These are phyloP conservation scores for Tribolium castaneum DNA, from an alignment of 1,140 invertebrate species.

Conservation along the genomic window DNA sequence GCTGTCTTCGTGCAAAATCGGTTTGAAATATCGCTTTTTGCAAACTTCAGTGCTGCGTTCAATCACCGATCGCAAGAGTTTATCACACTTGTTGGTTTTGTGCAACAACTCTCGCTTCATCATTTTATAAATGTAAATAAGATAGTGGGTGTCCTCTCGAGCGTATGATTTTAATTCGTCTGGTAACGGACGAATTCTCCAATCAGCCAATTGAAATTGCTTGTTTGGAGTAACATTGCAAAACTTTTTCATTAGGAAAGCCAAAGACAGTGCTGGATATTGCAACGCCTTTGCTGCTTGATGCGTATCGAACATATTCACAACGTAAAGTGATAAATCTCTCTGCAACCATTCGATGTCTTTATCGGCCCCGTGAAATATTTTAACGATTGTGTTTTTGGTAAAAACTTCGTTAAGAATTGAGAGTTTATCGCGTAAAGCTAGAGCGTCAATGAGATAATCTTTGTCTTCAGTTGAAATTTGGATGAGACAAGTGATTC, in stretches of 20 bases:
- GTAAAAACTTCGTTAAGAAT: slow-evolving; percentile 93
- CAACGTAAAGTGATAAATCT: slow-evolving; percentile 94
- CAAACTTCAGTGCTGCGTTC: slow-evolving; percentile 80
- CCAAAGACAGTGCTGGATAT: slow-evolving; percentile 80
- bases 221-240: slow-evolving; percentile 88
- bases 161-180: slow-evolving; percentile 89
- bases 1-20: slow-evolving; percentile 76
- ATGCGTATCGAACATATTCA: slow-evolving; percentile 98
- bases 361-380: slow-evolving; percentile 92
- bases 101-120: slow-evolving; percentile 84
- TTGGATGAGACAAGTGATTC: slow-evolving; percentile 93
- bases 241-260: slow-evolving; percentile 83
- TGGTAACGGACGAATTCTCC: slow-evolving; percentile 93
- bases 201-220: slow-evolving; percentile 94
- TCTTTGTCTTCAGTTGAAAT: slow-evolving; percentile 89
- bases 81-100: slow-evolving; percentile 74
- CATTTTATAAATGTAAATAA: slow-evolving; percentile 91
- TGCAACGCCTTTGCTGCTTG: slow-evolving; percentile 84
- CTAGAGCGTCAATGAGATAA: slow-evolving; percentile 92
- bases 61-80: slow-evolving; percentile 78
- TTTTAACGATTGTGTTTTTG: slow-evolving; percentile 90
- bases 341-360: slow-evolving; percentile 96
- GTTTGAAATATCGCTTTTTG: slow-evolving; percentile 84
- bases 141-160: slow-evolving; percentile 93
- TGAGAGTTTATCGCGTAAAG: slow-evolving; percentile 83